Conservation (phyloP, 1,140 invertebrate genomes). For the Asbolus verrucosus region DNA sequence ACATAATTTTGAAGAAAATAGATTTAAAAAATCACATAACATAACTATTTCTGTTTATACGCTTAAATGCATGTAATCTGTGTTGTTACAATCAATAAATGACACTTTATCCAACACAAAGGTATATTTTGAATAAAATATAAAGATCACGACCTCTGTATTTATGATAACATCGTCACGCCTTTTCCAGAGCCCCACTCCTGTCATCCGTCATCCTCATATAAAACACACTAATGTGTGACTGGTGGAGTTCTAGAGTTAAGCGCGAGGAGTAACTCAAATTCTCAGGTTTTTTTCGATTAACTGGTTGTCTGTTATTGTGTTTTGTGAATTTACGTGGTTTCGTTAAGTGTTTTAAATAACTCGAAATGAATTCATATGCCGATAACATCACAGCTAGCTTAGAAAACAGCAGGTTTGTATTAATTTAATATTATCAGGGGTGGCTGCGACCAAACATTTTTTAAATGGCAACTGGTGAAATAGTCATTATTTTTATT, state of each 20-base stretch:
- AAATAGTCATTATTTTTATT: slow-evolving; percentile 5
- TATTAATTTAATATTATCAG: slow-evolving; percentile 1
- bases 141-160: slow-evolving; percentile 39
- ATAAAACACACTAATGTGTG: slow-evolving; percentile 46
- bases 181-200: slow-evolving; percentile 44
- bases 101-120: too few species aligned
- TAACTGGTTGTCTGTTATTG: slow-evolving; percentile 26
- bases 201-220: slow-evolving; percentile 43
- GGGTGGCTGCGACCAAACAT: neutral
- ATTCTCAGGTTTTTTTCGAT: slow-evolving; percentile 16
- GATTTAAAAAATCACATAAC: neutral
- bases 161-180: slow-evolving; percentile 13
- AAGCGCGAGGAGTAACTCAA: slow-evolving; percentile 38
- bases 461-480: neutral
- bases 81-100: too few species aligned
- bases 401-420: slow-evolving; percentile 61
- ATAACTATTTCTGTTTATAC: too few species aligned
- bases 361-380: slow-evolving; percentile 56
- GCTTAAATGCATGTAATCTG: too few species aligned
- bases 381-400: slow-evolving; percentile 58
- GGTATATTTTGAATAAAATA: slow-evolving; percentile 26
- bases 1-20: too few species aligned
- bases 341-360: neutral
- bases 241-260: slow-evolving; percentile 28
- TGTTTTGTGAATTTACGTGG: slow-evolving; percentile 36